Evolutionary conservation across 2,797 vertebrate species (phyloP).

Genomic region (Clarias laeviceps): DNA sequence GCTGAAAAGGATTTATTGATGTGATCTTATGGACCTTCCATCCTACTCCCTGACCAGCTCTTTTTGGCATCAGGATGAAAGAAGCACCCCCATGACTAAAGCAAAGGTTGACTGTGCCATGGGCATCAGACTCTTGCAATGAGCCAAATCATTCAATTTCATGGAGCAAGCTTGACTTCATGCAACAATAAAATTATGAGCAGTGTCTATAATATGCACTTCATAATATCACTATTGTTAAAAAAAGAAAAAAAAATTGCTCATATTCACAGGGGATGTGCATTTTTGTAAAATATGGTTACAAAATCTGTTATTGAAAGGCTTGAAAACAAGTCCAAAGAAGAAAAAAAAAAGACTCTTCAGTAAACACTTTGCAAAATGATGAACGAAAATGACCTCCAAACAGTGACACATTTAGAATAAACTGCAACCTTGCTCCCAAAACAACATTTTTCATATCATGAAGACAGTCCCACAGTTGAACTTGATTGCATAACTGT

Average conservation of each 20-base stretch:
- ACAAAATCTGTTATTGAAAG: conserved; percentile 9
- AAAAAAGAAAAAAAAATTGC: background rate
- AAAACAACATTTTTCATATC: conserved; percentile 10
- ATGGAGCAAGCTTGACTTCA: background rate
- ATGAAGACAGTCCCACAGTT: conserved; percentile 16
- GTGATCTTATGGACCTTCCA: conserved; percentile 57
- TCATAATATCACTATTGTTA: background rate
- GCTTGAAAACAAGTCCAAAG: background rate
- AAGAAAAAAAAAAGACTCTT: background rate
- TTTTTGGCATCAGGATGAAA: conserved; percentile 73
- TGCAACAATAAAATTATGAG: background rate
- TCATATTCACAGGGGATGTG: background rate
- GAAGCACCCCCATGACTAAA: conserved; percentile 66
- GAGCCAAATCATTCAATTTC: conserved; percentile 52
- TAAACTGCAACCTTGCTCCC: background rate
- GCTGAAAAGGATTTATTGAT: conserved; percentile 58
- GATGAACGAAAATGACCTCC: background rate
- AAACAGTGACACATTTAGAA: background rate
- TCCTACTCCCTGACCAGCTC: conserved; percentile 56
- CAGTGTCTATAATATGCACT: conserved; percentile 6
- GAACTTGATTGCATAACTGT: conserved; percentile 45
- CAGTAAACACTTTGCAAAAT: background rate
- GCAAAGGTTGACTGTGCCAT: conserved; percentile 63
- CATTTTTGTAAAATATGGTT: background rate
- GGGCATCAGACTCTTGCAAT: conserved; percentile 66